Percentiles rank a stretch among this genome's conserved stretches.
These are phyloP conservation scores for Corydoras sp. DNA, from an alignment of 2,113 vertebrate genomes.

Conservation along the genomic window DNA sequence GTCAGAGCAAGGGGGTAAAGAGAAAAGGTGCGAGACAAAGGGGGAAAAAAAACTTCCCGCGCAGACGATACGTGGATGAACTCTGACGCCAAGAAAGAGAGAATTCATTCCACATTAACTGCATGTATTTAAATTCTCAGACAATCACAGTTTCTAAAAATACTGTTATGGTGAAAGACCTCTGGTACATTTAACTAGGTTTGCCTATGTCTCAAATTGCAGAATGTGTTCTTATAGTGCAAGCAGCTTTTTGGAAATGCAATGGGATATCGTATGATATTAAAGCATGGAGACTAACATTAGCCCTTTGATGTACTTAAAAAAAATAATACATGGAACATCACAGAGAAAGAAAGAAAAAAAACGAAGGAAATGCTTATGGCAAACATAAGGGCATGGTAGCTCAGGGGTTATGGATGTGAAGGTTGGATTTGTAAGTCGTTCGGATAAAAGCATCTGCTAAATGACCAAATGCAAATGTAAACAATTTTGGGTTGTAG, in stretches of 20 bases:
- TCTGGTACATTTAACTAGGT: constrained; percentile 30
- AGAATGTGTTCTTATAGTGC: background rate
- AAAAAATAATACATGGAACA: no score
- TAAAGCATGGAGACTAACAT: no score
- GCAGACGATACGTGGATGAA: constrained; percentile 15
- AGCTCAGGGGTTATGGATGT: no score
- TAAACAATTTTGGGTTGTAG: no score
- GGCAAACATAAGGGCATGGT: no score
- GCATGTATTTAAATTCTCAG: constrained; percentile 33
- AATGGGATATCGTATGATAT: background rate
- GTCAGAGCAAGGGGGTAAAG: background rate
- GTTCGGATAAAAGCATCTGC: no score
- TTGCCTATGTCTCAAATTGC: background rate
- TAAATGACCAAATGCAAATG: no score
- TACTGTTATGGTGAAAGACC: constrained; percentile 49
- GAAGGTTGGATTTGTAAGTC: no score
- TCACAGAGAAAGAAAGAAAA: no score
- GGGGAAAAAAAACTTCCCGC: background rate
- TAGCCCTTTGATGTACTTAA: no score
- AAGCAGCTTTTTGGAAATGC: background rate
- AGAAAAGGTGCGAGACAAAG: constrained; percentile 29
- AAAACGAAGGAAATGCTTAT: no score
- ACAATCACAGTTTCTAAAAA: constrained; percentile 47
- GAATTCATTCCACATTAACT: constrained; percentile 46
- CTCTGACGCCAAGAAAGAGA: background rate